Evolutionary conservation across 2,797 vertebrate genomes (phyloP).

Genomic region (Sebastes trivittatus): DNA sequence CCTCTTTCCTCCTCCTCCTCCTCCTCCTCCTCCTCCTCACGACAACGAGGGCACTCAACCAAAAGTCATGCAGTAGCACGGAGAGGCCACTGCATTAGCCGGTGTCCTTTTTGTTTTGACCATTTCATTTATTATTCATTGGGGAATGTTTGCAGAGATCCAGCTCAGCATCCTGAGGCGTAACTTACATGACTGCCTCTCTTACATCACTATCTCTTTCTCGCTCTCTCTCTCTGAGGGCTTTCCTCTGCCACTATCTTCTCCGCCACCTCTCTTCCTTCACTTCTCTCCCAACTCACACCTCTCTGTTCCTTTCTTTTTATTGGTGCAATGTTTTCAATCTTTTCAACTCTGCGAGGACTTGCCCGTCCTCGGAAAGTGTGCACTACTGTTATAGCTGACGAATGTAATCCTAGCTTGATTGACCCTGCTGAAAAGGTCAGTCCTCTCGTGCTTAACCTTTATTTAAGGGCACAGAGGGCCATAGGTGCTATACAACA

Average conservation of each 20-base stretch:
- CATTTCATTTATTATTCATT: constrained; percentile 74
- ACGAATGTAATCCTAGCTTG: constrained; percentile 62
- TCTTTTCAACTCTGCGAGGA: neutral
- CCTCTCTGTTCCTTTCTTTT: neutral
- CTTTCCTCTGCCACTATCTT: constrained; percentile 37
- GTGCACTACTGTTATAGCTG: constrained; percentile 1
- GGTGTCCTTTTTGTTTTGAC: constrained; percentile 55
- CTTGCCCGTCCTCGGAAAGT: neutral
- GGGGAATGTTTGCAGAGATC: constrained; percentile 61
- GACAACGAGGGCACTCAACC: neutral
- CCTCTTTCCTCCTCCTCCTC: neutral
- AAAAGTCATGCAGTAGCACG: constrained; percentile 31
- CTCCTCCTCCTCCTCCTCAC: neutral
- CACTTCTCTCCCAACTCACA: constrained; percentile 6
- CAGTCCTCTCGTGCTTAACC: constrained; percentile 63
- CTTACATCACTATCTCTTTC: constrained; percentile 44
- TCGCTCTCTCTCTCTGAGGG: constrained; percentile 5
- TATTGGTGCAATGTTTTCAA: neutral
- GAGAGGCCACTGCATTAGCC: constrained; percentile 48
- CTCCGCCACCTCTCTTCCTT: constrained; percentile 4
- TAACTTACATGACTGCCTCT: constrained; percentile 50
- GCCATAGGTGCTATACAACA: constrained; percentile 36
- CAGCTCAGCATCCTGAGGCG: constrained; percentile 59
- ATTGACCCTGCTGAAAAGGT: constrained; percentile 68
- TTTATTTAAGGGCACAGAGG: constrained; percentile 58